phyloP scores from a whole-genome alignment of 1,140 invertebrate species.

The Lutraria rhynchaena region DNA sequence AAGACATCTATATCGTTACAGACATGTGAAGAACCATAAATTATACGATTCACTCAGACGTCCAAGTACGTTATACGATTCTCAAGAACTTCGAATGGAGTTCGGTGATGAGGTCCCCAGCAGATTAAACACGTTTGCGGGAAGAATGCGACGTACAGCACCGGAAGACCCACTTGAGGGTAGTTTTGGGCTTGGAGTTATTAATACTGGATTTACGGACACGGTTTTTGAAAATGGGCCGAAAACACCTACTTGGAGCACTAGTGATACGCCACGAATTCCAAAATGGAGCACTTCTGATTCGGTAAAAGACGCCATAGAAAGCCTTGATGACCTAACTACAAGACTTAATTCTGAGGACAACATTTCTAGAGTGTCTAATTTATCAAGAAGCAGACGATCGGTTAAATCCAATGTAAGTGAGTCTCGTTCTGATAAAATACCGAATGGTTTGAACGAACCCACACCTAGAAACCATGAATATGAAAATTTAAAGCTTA shows the following conservation, averaged over 20 bases:
- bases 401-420: conserved; percentile 36
- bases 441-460: neutral
- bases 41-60: conserved; percentile 44
- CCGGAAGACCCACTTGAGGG: conserved; percentile 8
- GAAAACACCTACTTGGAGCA: conserved; percentile 49
- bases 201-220: conserved; percentile 31
- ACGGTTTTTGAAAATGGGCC: conserved; percentile 11
- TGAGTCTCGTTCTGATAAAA: conserved; percentile 18
- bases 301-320: conserved; percentile 52
- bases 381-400: conserved; percentile 19
- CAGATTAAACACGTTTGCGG: conserved; percentile 14
- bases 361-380: conserved; percentile 47
- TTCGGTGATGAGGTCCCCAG: conserved; percentile 33
- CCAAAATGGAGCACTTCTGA: conserved; percentile 51
- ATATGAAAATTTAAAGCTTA: neutral
- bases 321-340: conserved; percentile 42
- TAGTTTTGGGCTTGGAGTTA: conserved; percentile 47
- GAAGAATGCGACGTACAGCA: neutral
- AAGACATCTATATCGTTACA: neutral
- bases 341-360: conserved; percentile 44
- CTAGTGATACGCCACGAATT: conserved; percentile 41
- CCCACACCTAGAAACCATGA: neutral
- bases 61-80: conserved; percentile 35
- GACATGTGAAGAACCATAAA: conserved; percentile 16
- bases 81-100: conserved; percentile 43